Evolutionary conservation across 2,113 vertebrate species (phyloP).

Genomic region (Synodontis membranacea): DNA sequence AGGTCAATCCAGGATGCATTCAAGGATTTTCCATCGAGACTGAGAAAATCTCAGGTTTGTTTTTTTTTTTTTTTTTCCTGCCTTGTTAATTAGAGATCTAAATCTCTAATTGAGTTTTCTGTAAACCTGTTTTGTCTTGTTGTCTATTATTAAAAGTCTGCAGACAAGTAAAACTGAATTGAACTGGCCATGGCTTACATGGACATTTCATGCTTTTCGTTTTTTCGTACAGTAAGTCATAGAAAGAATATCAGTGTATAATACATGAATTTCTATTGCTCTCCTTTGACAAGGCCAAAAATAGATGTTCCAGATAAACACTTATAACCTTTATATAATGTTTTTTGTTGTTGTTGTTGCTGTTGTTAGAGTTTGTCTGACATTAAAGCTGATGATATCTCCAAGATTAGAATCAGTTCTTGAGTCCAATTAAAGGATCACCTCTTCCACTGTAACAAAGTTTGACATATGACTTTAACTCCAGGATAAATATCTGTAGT

Average conservation of each 20-base stretch:
- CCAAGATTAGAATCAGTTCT: background rate
- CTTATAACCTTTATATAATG: no score
- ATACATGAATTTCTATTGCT: background rate
- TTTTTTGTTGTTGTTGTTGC: no score
- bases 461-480: background rate
- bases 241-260: background rate
- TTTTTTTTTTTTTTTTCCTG: background rate
- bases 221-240: background rate
- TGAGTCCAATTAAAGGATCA: background rate
- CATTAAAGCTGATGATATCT: background rate
- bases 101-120: background rate
- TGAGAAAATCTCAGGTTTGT: background rate
- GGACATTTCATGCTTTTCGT: background rate
- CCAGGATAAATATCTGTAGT: background rate
- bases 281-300: background rate
- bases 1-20: background rate
- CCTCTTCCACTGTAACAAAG: background rate
- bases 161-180: background rate
- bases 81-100: background rate
- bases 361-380: background rate
- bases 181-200: background rate
- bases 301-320: background rate
- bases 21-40: background rate
- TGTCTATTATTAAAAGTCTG: background rate
- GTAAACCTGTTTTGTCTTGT: background rate